Percentiles rank a stretch among this genome's conserved stretches.
Conservation (phyloP, 1,140 invertebrate genomes). For the Drosophila chauvacae region DNA sequence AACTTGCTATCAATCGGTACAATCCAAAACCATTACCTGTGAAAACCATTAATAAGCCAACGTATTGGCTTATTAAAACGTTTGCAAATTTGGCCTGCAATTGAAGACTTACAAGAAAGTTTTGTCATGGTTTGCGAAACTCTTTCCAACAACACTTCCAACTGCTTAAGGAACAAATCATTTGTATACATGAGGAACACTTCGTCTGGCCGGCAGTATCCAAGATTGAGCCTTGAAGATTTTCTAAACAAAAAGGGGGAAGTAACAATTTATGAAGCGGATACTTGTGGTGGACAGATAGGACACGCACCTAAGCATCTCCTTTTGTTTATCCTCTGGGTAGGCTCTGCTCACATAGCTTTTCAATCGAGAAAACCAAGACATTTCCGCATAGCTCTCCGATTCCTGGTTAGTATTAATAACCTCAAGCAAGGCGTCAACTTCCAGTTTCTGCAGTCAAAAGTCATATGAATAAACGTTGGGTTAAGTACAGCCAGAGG, state of each 20-base stretch:
- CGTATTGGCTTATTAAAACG: not conserved
- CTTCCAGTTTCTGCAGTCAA: conserved; percentile 63
- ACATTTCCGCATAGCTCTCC: not conserved
- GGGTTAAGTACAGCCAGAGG: not conserved
- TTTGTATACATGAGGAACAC: conserved; percentile 69
- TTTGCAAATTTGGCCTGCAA: not conserved
- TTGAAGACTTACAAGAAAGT: conserved; percentile 44
- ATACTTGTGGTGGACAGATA: not conserved
- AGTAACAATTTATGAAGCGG: not conserved
- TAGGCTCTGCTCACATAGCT: conserved; percentile 14
- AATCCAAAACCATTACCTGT: not conserved
- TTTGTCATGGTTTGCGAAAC: conserved; percentile 37
- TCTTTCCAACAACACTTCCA: conserved; percentile 64
- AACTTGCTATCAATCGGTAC: not conserved
- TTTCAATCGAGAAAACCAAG: conserved; percentile 23
- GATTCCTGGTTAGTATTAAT: conserved; percentile 42
- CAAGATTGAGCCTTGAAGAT: conserved; percentile 51
- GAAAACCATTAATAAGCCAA: no score
- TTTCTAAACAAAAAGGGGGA: conserved; percentile 45
- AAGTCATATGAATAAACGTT: not conserved
- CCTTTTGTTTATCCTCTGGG: conserved; percentile 20
- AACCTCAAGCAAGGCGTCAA: conserved; percentile 65
- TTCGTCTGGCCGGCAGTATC: conserved; percentile 68
- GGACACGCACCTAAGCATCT: conserved; percentile 43
- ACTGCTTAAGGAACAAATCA: conserved; percentile 66